Evolutionary conservation across 1,140 invertebrate genomes (phyloP).

Genomic region (Bacillus rossius): DNA sequence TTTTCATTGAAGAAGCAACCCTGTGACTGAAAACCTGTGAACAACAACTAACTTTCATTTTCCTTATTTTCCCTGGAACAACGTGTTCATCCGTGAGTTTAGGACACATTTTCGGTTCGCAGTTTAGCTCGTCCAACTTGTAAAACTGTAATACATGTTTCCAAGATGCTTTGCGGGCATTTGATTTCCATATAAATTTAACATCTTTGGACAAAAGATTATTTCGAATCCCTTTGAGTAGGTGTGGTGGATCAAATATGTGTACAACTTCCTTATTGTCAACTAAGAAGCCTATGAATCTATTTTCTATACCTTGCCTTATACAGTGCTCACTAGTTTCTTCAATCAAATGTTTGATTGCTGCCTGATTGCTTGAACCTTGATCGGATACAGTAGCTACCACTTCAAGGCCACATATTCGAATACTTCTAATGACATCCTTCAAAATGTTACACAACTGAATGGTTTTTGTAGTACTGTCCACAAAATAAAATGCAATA

Average conservation of each 20-base stretch:
- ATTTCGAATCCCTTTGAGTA: constrained; percentile 3
- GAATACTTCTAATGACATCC: not conserved
- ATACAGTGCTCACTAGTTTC: not conserved
- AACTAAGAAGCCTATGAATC: not conserved
- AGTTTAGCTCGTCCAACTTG: not conserved
- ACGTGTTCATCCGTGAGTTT: not conserved
- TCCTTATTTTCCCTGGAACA: constrained; percentile 2
- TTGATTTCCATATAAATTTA: not conserved
- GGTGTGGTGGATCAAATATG: not conserved
- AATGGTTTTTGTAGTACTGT: not conserved
- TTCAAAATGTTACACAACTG: not conserved
- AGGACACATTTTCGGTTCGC: not conserved
- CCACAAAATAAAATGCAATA: too few relatives aligned
- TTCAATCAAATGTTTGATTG: not conserved
- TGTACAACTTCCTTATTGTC: not conserved
- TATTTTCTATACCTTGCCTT: too few relatives aligned
- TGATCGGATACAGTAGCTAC: constrained; percentile 4
- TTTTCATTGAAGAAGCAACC: not conserved
- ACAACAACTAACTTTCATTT: constrained; percentile 5
- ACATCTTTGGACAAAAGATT: constrained; percentile 1
- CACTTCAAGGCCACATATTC: not conserved
- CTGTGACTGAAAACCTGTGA: not conserved
- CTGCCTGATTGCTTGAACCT: constrained; percentile 5
- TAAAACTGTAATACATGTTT: constrained; percentile 1
- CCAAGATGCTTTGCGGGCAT: not conserved